Conservation (phyloP, 2,888 invertebrate species). For the Reticulitermes lucifugus region DNA sequence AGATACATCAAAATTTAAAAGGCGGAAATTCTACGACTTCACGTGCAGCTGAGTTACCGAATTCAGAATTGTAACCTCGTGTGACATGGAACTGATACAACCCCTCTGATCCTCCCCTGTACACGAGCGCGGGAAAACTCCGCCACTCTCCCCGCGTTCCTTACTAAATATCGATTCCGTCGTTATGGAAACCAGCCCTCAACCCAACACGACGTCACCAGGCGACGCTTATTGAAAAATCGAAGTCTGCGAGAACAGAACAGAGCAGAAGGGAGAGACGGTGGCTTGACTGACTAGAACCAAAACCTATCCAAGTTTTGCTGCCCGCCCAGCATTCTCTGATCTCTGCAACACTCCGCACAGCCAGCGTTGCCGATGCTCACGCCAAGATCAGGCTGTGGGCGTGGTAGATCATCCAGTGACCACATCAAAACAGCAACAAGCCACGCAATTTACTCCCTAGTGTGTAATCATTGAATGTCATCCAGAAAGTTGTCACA, state of each 20-base stretch:
- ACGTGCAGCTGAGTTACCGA: background rate
- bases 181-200: slow-evolving; percentile 31
- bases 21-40: no score
- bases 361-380: background rate
- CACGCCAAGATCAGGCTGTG: background rate
- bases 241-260: slow-evolving; percentile 34
- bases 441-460: slow-evolving; percentile 9
- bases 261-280: background rate
- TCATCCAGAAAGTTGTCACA: background rate
- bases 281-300: background rate
- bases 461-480: background rate
- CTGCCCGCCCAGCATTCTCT: background rate
- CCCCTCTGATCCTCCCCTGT: slow-evolving; percentile 1
- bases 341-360: background rate
- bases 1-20: no score
- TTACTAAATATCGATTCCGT: slow-evolving; percentile 43
- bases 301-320: slow-evolving; percentile 2
- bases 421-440: slow-evolving; percentile 10
- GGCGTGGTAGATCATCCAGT: background rate
- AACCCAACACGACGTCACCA: slow-evolving; percentile 34
- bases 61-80: slow-evolving; percentile 1
- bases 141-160: background rate
- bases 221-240: slow-evolving; percentile 42
- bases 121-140: slow-evolving; percentile 42
- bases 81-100: slow-evolving; percentile 13